Evolutionary conservation across 1,140 invertebrate species (phyloP).

Genomic region (Argopecten irradians): DNA sequence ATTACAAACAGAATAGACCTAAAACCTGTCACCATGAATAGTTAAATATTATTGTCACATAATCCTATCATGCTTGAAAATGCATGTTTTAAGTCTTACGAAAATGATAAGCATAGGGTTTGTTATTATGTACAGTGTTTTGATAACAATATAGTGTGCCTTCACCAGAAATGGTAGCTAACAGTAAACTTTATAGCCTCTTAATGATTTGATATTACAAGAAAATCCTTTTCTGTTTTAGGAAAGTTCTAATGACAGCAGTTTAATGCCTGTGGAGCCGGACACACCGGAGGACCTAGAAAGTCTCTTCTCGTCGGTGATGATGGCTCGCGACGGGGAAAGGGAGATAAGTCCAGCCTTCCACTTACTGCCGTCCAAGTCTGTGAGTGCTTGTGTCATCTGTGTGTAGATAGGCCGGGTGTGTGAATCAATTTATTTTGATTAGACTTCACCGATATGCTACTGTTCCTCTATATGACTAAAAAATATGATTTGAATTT

Average conservation of each 20-base stretch:
- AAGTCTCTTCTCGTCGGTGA: slow-evolving; percentile 88
- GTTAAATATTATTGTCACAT: too few relatives aligned
- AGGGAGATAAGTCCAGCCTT: slow-evolving; percentile 90
- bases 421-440: background rate
- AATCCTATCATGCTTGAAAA: too few relatives aligned
- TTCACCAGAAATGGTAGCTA: too few relatives aligned
- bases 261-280: slow-evolving; percentile 40
- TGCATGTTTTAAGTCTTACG: too few relatives aligned
- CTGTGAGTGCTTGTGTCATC: slow-evolving; percentile 61
- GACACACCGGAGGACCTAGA: slow-evolving; percentile 69
- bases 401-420: background rate
- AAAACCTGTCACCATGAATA: too few relatives aligned
- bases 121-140: too few relatives aligned
- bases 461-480: background rate
- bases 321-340: slow-evolving; percentile 86
- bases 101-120: too few relatives aligned
- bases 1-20: too few relatives aligned
- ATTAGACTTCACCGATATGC: background rate
- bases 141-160: too few relatives aligned
- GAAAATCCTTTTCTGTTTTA: slow-evolving; percentile 24
- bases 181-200: too few relatives aligned
- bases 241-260: slow-evolving; percentile 38
- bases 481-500: background rate
- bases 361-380: slow-evolving; percentile 89
- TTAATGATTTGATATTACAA: too few relatives aligned